Base-by-base conservation (phyloP, 2,797 vertebrate genomes). In the Gadopsis marmoratus region DNA sequence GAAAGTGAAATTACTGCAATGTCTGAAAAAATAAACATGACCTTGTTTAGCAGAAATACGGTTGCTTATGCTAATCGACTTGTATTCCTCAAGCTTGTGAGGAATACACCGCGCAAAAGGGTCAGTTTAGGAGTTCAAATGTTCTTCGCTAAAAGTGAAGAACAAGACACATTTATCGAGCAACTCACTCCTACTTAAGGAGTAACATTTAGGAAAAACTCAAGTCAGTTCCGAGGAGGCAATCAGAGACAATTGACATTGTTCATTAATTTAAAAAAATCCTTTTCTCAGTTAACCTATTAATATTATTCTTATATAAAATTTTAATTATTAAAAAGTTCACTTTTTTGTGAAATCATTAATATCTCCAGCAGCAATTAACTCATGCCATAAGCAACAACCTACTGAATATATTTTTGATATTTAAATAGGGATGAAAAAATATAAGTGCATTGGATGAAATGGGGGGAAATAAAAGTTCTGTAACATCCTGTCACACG, bases 191-290 rank as follows among this genome's bases (percentile, higher is more conserved):
- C 2, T 4, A 29, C 43, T 60, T 13, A 21, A 4, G 17, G 39
- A 37, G 50, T 13, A 29, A 51, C 9, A 13, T 68, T 54, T 19
- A 64, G 23, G 53, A 71, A 54, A 19, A 39, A 9, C 17, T 56
- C 13, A 45, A 23, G 5, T 8, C 37, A 60, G 23, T 47, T 43
- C 43, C 8, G 41, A 50, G 39, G 16, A 53, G 33, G 3, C 23
- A 70, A 43, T 76, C 65, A 47, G 62, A 54, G 3, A 51, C 14
- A 58, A 50, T 43, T 33, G 26, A 26, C 16, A 39, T 23, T 55
- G 17, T 62, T 65, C 51, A 54, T 35, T 10, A 51, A 10, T 39
- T 5, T 11, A 48, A 51, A 12, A 33, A 33, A 33, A 33, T 9
- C 10, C 6, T 41, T 39, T 48, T n/a, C 19, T 71, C 21, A 5